Evolutionary conservation across 2,113 vertebrate genomes (phyloP), one percentile per base, ranked within the genome.

Genomic region (Gallinago media): DNA sequence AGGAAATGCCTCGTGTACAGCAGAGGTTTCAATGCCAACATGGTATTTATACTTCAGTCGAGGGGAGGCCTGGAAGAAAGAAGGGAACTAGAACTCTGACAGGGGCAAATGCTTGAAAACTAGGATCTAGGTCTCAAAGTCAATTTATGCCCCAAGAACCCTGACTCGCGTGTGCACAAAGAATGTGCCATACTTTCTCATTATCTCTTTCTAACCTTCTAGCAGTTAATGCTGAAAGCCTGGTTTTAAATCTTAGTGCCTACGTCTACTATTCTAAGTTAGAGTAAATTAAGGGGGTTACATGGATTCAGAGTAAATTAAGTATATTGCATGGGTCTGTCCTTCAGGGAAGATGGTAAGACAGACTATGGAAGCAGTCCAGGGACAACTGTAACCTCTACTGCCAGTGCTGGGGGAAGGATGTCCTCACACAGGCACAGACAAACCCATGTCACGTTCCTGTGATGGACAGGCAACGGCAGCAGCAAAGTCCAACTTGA

Each of bases 181-280:
- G 31, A 89, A n/a, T n/a, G 27, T 66, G 61, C 36, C 42, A 29
- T 62, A 29, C 16, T 77, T 89, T 49, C 14, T 70, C n/a, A 17
- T 78, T 62, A 44, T 71, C 68, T 81, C 26, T 74, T 84, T 81
- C 88, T 71, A 84, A 6, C 50, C 56, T 73, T 56, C 46, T 49
- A 74, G 73, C 54, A 84, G 36, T 74, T 80, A 81, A 62, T 68
- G 17, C 54, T 66, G 70, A 74, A 88, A 92, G 47, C 50, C 65
- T 94, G 19, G 29, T 20, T 94, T 88, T 67, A 88, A 96, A 40
- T 49, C 16, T 62, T 87, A 31, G n/a, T 89, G 46, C 36, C 40
- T 49, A 70, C 20, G 58, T 77, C 73, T 92, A 11, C 59, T 80
- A 3, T 55, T 73, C 27, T 78, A 40, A 87, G 38, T 11, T 63